phyloP scores from a whole-genome alignment of 2,797 vertebrate species.

The Denticeps clupeoides region DNA sequence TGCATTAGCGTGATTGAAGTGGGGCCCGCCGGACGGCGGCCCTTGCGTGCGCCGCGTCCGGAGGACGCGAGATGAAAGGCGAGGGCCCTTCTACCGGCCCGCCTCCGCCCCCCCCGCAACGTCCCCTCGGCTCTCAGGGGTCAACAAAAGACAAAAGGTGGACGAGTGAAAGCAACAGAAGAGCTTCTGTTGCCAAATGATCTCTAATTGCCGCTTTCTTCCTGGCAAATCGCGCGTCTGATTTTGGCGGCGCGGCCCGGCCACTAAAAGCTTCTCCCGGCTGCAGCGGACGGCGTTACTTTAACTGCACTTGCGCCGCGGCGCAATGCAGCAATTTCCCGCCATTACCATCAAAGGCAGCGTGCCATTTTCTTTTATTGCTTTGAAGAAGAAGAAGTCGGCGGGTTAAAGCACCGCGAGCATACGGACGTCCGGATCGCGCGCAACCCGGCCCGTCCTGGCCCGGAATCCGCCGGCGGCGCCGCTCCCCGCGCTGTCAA shows the following conservation, averaged over 20 bases:
- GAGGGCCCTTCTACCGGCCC: conserved; percentile 33
- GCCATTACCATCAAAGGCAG: conserved; percentile 51
- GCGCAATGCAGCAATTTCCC: conserved; percentile 37
- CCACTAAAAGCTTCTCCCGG: conserved; percentile 69
- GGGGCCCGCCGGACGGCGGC: conserved; percentile 55
- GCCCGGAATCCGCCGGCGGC: too few species aligned
- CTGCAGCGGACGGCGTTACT: conserved; percentile 66
- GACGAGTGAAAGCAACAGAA: conserved; percentile 71
- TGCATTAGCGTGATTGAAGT: conserved; percentile 99
- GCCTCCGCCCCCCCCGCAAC: conserved; percentile 19
- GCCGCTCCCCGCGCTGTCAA: conserved; percentile 1
- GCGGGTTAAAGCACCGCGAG: conserved; percentile 6
- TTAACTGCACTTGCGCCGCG: conserved; percentile 62
- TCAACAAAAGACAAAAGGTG: conserved; percentile 84
- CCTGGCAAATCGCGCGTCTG: conserved; percentile 62
- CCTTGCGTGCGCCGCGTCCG: conserved; percentile 68
- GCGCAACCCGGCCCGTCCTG: too few species aligned
- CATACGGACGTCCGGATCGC: background rate
- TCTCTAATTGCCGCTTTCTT: conserved; percentile 98
- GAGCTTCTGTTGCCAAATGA: conserved; percentile 93
- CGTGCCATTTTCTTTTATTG: conserved; percentile 40
- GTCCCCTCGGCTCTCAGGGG: conserved; percentile 74
- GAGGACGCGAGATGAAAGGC: conserved; percentile 91
- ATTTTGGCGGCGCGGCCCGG: conserved; percentile 60
- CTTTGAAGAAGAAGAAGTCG: conserved; percentile 34